These are phyloP conservation scores for Lota lota DNA, from an alignment of 2,113 vertebrate species.

Conservation along the genomic window DNA sequence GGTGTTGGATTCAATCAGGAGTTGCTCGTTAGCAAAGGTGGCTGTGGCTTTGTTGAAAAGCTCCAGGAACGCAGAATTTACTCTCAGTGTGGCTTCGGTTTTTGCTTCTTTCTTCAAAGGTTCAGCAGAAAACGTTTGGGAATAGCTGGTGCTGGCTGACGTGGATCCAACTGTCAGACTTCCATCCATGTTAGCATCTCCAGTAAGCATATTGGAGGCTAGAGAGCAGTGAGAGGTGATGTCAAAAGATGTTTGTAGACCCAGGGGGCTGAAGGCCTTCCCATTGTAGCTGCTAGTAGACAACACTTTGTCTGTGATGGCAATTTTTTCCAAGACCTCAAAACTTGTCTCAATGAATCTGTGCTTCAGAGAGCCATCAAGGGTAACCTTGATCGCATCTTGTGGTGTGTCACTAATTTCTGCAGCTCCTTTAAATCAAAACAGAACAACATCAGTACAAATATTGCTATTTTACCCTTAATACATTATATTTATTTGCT, in stretches of 20 bases:
- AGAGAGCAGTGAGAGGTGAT: conserved; percentile 61
- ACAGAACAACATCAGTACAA: conserved; percentile 12
- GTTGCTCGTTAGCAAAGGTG: conserved; percentile 59
- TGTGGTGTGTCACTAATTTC: conserved; percentile 63
- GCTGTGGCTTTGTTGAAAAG: conserved; percentile 75
- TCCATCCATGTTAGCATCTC: conserved; percentile 72
- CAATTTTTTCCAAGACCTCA: conserved; percentile 64
- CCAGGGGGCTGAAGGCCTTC: conserved; percentile 63
- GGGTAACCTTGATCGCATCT: conserved; percentile 55
- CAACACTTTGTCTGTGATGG: conserved; percentile 50
- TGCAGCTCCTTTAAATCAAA: conserved; percentile 70
- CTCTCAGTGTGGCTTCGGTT: conserved; percentile 74
- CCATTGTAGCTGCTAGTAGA: conserved; percentile 69
- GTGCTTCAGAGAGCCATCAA: conserved; percentile 75
- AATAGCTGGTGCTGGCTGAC: conserved; percentile 68
- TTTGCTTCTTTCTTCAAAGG: conserved; percentile 60
- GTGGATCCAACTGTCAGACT: conserved; percentile 68
- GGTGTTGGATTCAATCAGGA: conserved; percentile 76
- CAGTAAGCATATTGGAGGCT: conserved; percentile 60
- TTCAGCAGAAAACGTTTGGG: conserved; percentile 68
- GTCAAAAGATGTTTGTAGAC: conserved; percentile 74
- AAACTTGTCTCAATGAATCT: conserved; percentile 75
- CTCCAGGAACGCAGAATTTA: conserved; percentile 78
- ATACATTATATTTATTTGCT: neutral
- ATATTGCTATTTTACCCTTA: neutral